Base-by-base conservation (phyloP, 2,113 vertebrate genomes). In the Labrus mixtus region DNA sequence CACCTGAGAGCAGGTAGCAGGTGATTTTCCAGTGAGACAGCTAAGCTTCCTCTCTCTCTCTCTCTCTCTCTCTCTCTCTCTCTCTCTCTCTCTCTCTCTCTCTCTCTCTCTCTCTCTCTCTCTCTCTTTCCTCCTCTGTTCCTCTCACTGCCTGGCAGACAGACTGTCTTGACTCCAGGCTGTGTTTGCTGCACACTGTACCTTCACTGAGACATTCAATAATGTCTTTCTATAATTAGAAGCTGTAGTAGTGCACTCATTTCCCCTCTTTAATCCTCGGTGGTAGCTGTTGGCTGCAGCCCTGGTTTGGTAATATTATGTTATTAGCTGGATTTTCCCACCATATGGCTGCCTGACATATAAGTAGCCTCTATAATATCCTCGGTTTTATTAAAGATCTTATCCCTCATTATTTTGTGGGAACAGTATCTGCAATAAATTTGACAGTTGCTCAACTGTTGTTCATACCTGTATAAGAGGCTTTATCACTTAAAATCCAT, bases 151-250 rank as follows among this genome's bases (percentile, higher is more conserved):
- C 65, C 62, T 84, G 37, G 8, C 41, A 56, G 69, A 56, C 63
- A 72, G 72, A 74, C 63, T 71, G 81, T 64, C 75, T 78, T 75
- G 72, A 76, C 72, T 74, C 62, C 53, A 73, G 73, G 68, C 76
- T 82, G 57, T 88, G 63, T 87, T 90, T 85, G 57, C 50, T 71
- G 58, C 77, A 77, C 79, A 53, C 82, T 70, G 68, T 78, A 82
- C 66, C 75, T 78, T 87, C 80, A 68, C 63, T 53, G 74, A 82
- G 79, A 86, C 70, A 73, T 81, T 82, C 83, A 87, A 79, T 87
- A 86, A 88, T 84, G 66, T 48, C 64, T 60, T 29, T 62, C 87
- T 84, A 90, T 91, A 91, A 91, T 93, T 94, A 94, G 88, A 87
- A 75, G 72, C 80, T 64, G 41, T 75, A 73, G 66, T 75, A 77